Evolutionary conservation across 2,888 invertebrate species (phyloP).

Genomic region (Neuroscelio doddi): DNA sequence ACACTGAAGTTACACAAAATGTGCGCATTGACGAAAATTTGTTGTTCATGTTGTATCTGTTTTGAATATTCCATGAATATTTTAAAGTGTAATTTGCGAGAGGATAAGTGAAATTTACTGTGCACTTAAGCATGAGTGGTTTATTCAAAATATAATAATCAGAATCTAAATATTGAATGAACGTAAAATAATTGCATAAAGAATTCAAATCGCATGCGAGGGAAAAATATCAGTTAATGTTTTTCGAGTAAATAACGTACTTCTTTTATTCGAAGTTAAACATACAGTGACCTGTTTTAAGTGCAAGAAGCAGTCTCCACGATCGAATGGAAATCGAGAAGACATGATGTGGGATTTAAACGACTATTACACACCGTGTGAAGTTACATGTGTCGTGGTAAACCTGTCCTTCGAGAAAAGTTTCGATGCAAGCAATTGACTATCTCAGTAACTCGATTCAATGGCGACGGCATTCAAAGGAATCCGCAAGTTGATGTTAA

Average conservation of each 20-base stretch:
- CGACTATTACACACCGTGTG: slow-evolving; percentile 15
- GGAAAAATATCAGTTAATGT: not conserved
- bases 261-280: too few species aligned
- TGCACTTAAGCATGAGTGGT: not conserved
- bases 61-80: slow-evolving; percentile 16
- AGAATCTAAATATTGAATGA: slow-evolving; percentile 4
- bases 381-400: slow-evolving; percentile 17
- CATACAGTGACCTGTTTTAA: not conserved
- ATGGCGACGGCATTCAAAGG: slow-evolving; percentile 19
- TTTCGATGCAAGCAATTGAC: slow-evolving; percentile 19
- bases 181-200: not conserved
- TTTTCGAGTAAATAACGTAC: slow-evolving; percentile 11
- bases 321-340: slow-evolving; percentile 29
- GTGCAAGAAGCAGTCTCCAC: slow-evolving; percentile 4
- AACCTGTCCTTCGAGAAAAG: slow-evolving; percentile 40
- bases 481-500: slow-evolving; percentile 48
- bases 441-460: slow-evolving; percentile 38
- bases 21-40: not conserved
- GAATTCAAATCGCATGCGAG: not conserved
- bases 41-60: slow-evolving; percentile 1
- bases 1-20: too few species aligned
- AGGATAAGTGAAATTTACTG: slow-evolving; percentile 9
- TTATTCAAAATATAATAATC: slow-evolving; percentile 9
- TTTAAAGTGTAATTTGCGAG: not conserved
- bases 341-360: slow-evolving; percentile 26